Evolutionary conservation across 1,140 invertebrate genomes (phyloP).

Genomic region (Zaprionus kolodkinae): DNA sequence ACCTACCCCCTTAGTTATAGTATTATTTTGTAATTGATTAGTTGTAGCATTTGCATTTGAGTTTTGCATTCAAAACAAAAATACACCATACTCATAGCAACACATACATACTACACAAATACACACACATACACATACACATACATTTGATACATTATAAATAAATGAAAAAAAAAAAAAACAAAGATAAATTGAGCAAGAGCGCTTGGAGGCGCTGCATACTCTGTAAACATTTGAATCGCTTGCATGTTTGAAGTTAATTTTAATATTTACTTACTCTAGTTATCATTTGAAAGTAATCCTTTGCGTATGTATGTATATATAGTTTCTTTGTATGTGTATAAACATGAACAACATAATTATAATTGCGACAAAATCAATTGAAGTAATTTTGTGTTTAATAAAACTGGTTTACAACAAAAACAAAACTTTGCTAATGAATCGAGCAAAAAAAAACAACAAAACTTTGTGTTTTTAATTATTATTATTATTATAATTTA

Average conservation of each 20-base stretch:
- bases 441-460: constrained; percentile 57
- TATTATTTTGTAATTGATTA: constrained; percentile 71
- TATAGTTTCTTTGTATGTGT: constrained; percentile 66
- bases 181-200: constrained; percentile 10
- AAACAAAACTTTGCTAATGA: constrained; percentile 62
- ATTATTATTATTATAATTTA: constrained; percentile 41
- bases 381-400: constrained; percentile 81
- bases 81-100: constrained; percentile 30
- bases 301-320: constrained; percentile 75
- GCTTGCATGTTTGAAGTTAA: constrained; percentile 74
- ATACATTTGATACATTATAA: constrained; percentile 32
- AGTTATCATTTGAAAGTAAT: constrained; percentile 77
- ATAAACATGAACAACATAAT: constrained; percentile 54
- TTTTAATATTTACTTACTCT: constrained; percentile 65
- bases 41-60: constrained; percentile 77
- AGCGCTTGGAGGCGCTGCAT: constrained; percentile 17
- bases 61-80: constrained; percentile 54
- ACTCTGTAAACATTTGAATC: constrained; percentile 56
- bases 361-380: constrained; percentile 60
- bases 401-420: constrained; percentile 68
- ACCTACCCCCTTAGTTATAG: constrained; percentile 33
- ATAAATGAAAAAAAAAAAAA: constrained; percentile 20
- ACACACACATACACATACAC: constrained; percentile 22
- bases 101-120: constrained; percentile 11
- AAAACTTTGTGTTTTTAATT: constrained; percentile 68